Conservation (phyloP, 2,797 vertebrate species). For the Oceanodroma leucorhoa region DNA sequence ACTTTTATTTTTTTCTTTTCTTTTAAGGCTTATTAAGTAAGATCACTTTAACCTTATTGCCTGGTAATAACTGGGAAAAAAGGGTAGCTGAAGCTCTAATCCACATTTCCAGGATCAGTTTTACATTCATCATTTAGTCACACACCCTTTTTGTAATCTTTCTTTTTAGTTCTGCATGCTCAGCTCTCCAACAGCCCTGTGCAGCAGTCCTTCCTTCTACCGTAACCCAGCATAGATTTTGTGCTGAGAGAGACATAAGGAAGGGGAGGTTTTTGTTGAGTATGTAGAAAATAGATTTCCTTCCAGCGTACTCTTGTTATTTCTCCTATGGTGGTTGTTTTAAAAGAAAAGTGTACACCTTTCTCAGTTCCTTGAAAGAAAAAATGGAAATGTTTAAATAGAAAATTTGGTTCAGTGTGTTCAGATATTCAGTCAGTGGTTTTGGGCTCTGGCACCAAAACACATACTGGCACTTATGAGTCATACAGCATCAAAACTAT, state of each 20-base stretch:
- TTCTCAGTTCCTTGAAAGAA: background rate
- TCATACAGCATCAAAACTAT: background rate
- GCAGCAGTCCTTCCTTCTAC: background rate
- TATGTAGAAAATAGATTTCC: background rate
- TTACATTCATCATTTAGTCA: background rate
- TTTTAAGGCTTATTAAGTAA: background rate
- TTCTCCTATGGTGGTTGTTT: background rate
- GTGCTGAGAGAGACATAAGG: background rate
- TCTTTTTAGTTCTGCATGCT: background rate
- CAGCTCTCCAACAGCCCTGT: background rate
- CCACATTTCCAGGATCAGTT: background rate
- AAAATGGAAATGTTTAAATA: background rate
- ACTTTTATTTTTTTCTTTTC: background rate
- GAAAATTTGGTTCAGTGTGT: background rate
- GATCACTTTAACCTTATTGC: background rate
- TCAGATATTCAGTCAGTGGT: background rate
- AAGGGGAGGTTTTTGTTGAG: background rate
- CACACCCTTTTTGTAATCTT: background rate
- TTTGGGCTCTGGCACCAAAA: background rate
- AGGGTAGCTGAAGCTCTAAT: background rate
- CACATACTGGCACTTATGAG: background rate
- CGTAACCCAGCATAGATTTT: background rate
- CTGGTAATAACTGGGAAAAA: background rate
- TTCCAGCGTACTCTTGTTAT: background rate
- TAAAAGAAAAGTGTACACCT: background rate